These are phyloP conservation scores for Calyptomena viridis DNA, from an alignment of 2,113 vertebrate genomes.

Conservation along the genomic window DNA sequence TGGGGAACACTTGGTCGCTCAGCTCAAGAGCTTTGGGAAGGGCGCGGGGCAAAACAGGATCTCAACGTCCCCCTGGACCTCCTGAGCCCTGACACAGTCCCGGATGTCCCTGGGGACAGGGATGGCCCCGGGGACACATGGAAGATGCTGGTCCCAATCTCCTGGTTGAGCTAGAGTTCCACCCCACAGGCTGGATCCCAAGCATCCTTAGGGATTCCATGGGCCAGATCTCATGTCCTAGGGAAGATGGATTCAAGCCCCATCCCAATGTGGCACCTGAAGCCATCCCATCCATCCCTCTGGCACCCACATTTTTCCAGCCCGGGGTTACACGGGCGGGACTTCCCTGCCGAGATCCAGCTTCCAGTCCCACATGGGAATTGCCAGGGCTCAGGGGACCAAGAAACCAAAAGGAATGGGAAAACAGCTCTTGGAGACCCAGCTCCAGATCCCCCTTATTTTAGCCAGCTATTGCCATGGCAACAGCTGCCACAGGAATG, in stretches of 20 bases:
- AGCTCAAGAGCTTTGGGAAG: background rate
- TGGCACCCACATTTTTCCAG: background rate
- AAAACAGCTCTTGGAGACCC: background rate
- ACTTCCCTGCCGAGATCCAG: accelerated
- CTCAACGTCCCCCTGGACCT: accelerated
- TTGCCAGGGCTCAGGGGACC: accelerated
- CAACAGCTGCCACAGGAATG: background rate
- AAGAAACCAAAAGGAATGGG: background rate
- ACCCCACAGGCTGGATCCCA: accelerated
- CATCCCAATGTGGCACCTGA: background rate
- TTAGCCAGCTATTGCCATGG: background rate
- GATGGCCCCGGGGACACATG: background rate
- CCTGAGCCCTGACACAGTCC: background rate
- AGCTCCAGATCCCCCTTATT: background rate
- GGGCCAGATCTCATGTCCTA: accelerated
- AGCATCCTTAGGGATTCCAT: background rate
- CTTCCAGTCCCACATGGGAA: background rate
- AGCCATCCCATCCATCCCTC: background rate
- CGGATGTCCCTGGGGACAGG: background rate
- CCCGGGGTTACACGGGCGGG: background rate
- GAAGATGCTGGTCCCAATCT: background rate
- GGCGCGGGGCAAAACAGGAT: accelerated
- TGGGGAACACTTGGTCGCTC: background rate
- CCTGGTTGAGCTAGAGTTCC: accelerated
- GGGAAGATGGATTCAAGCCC: accelerated